Evolutionary conservation across 2,113 vertebrate genomes (phyloP).

Genomic region (Lutjanus erythropterus): DNA sequence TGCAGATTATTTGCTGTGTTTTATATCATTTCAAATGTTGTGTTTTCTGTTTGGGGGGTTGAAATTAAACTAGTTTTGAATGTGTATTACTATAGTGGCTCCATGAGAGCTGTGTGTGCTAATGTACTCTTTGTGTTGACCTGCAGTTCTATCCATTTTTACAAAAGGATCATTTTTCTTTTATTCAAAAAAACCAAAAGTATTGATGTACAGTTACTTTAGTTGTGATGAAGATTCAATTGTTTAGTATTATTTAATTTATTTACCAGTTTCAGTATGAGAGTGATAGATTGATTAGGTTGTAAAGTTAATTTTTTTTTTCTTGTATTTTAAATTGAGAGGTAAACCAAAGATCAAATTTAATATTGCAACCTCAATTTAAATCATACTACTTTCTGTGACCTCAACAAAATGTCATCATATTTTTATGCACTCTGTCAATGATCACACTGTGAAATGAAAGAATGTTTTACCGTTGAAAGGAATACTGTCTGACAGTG

Average conservation of each 20-base stretch:
- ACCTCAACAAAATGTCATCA: conserved; percentile 13
- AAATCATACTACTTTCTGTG: conserved; percentile 14
- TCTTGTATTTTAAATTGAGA: conserved; percentile 3
- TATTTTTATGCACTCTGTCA: conserved; percentile 33
- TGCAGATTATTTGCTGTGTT: not conserved
- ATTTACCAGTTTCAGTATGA: conserved; percentile 5
- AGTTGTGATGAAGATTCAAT: not conserved
- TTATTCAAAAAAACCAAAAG: not conserved
- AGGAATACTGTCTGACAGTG: not conserved
- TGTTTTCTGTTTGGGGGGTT: not conserved
- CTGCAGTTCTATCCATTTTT: conserved; percentile 16
- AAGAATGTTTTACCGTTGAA: conserved; percentile 9
- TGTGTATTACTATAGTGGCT: conserved; percentile 33
- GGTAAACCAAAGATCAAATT: conserved; percentile 23
- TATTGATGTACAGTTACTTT: not conserved
- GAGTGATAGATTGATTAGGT: not conserved
- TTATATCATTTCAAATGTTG: conserved; percentile 17
- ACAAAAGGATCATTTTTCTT: not conserved
- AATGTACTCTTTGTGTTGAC: conserved; percentile 2
- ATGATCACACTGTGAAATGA: conserved; percentile 26
- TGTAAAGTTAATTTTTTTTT: conserved; percentile 8
- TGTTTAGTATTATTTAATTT: not conserved
- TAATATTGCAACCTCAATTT: conserved; percentile 15
- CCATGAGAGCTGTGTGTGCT: conserved; percentile 23
- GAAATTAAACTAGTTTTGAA: conserved; percentile 40